Percentiles rank a stretch among this genome's conserved stretches.
phyloP scores from a whole-genome alignment of 2,888 invertebrate genomes.

The Sesia bembeciformis region DNA sequence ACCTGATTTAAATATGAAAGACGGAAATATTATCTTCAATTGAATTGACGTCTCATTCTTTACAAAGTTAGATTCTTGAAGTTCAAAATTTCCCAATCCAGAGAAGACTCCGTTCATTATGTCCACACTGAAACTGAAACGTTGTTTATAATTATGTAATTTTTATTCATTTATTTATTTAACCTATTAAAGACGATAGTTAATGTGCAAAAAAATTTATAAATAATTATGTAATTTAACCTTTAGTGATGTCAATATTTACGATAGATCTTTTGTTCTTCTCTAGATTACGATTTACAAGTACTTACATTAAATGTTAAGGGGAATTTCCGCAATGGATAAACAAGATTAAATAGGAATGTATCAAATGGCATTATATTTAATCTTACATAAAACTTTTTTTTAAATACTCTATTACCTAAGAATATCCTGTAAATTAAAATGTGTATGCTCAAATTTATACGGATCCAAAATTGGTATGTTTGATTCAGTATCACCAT shows the following conservation, averaged over 20 bases:
- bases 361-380: background rate
- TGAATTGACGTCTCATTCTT: constrained; percentile 18
- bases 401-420: background rate
- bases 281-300: too few species aligned
- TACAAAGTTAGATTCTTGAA: constrained; percentile 16
- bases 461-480: constrained; percentile 23
- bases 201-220: too few species aligned
- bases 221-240: too few species aligned
- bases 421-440: background rate
- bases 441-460: constrained; percentile 7
- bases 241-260: too few species aligned
- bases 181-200: too few species aligned
- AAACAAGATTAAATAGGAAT: too few species aligned
- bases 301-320: too few species aligned
- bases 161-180: too few species aligned
- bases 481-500: constrained; percentile 14
- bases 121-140: constrained; percentile 16
- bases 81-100: constrained; percentile 22
- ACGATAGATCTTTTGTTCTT: too few species aligned
- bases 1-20: background rate
- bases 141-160: too few species aligned
- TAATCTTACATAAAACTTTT: background rate
- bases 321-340: too few species aligned
- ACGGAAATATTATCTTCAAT: background rate
- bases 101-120: constrained; percentile 16